These are phyloP conservation scores for Philantomba maxwellii DNA, from an alignment of 2,113 vertebrate genomes.

Conservation along the genomic window DNA sequence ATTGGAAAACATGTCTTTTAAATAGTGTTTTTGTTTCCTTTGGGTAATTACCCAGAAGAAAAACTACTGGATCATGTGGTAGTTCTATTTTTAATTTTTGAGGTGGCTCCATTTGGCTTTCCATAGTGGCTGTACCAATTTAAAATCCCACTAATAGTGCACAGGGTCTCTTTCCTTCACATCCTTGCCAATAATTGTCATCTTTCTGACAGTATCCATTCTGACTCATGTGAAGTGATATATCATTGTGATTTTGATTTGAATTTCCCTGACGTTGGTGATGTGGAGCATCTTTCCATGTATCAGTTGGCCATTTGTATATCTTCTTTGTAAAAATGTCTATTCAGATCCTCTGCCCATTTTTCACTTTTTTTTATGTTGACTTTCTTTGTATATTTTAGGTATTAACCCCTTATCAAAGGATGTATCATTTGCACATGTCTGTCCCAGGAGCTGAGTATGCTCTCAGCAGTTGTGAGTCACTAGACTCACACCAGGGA, in stretches of 20 bases:
- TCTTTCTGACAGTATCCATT: neutral
- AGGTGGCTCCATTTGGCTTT: neutral
- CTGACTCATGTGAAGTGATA: neutral
- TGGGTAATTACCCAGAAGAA: neutral
- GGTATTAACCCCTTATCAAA: neutral
- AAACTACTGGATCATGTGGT: neutral
- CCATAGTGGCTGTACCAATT: neutral
- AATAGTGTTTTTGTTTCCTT: neutral
- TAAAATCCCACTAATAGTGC: neutral
- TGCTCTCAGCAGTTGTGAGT: neutral
- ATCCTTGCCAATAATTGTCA: neutral
- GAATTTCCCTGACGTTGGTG: neutral
- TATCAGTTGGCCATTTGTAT: no score
- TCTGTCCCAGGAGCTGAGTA: neutral
- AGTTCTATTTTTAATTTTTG: neutral
- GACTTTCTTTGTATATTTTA: neutral
- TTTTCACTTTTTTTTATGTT: neutral
- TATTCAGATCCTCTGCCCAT: neutral
- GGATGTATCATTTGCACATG: neutral
- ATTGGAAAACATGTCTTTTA: neutral
- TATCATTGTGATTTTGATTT: neutral
- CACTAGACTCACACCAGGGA: neutral
- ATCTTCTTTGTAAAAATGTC: neutral
- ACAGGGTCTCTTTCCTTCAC: neutral
- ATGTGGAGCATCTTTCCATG: neutral